Evolutionary conservation across 2,113 vertebrate species (phyloP).

Genomic region (Platycercus adscitus): DNA sequence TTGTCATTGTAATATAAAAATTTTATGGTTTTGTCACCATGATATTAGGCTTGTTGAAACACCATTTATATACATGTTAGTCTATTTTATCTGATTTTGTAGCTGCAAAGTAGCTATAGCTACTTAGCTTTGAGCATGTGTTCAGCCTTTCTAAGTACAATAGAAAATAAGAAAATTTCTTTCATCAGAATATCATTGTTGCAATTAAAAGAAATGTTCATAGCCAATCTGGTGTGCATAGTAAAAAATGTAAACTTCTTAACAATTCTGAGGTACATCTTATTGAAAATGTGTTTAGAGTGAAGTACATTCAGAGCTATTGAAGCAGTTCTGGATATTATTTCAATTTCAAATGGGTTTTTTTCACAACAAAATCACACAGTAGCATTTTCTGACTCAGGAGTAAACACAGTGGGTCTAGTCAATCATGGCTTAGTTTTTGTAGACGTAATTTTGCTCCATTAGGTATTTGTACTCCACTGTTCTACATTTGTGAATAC

Average conservation of each 20-base stretch:
- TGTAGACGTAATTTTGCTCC: background rate
- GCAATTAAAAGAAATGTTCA: background rate
- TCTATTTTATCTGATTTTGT: background rate
- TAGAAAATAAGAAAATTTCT: background rate
- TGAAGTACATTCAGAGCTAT: background rate
- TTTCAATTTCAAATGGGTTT: background rate
- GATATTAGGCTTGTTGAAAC: background rate
- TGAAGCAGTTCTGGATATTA: background rate
- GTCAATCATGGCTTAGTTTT: background rate
- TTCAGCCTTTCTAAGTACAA: background rate
- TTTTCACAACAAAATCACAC: background rate
- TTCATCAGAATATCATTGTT: background rate
- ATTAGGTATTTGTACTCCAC: background rate
- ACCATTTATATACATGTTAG: background rate
- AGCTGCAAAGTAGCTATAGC: background rate
- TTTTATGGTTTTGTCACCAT: background rate
- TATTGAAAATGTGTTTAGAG: background rate
- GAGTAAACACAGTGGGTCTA: background rate
- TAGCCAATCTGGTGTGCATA: background rate
- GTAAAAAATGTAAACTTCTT: background rate
- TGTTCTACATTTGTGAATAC: background rate
- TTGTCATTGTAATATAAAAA: background rate
- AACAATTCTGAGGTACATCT: background rate
- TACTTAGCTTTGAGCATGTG: background rate
- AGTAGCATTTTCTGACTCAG: background rate